Evolutionary conservation across 2,888 invertebrate genomes (phyloP).

Genomic region (Holacanthella duospinosa): DNA sequence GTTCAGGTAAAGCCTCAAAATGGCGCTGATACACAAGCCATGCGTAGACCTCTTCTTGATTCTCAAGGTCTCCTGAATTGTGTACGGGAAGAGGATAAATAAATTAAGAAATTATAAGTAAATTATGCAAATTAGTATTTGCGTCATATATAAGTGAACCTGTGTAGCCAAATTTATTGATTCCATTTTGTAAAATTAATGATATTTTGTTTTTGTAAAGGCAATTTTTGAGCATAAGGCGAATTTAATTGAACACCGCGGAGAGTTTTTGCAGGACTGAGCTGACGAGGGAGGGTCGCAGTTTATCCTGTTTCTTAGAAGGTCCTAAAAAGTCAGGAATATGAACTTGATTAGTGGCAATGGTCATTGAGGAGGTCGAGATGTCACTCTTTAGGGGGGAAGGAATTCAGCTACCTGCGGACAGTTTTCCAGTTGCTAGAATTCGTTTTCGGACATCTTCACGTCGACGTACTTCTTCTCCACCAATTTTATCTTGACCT

Average conservation of each 20-base stretch:
- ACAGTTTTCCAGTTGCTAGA: slow-evolving; percentile 33
- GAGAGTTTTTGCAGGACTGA: slow-evolving; percentile 5
- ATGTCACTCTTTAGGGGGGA: slow-evolving; percentile 1
- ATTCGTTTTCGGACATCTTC: slow-evolving; percentile 24
- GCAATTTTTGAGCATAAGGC: not conserved
- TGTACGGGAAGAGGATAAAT: not conserved
- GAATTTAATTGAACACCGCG: slow-evolving; percentile 8
- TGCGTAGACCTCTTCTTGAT: slow-evolving; percentile 71
- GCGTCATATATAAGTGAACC: not conserved
- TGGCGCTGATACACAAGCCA: slow-evolving; percentile 87
- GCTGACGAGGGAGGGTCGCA: slow-evolving; percentile 9
- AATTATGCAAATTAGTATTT: not conserved
- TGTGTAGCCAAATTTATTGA: not conserved
- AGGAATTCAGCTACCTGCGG: slow-evolving; percentile 17
- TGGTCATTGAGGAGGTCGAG: not conserved
- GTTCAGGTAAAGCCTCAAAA: slow-evolving; percentile 82
- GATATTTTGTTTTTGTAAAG: not conserved
- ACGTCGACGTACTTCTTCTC: slow-evolving; percentile 21
- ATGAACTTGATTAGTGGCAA: not conserved
- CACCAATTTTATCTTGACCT: slow-evolving; percentile 30
- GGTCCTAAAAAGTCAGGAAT: not conserved
- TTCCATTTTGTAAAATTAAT: slow-evolving; percentile 2
- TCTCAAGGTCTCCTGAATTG: slow-evolving; percentile 55
- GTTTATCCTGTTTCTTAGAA: slow-evolving; percentile 3
- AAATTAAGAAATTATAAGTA: not conserved